phyloP scores from a whole-genome alignment of 2,888 invertebrate species.

The Leptothorax acervorum region DNA sequence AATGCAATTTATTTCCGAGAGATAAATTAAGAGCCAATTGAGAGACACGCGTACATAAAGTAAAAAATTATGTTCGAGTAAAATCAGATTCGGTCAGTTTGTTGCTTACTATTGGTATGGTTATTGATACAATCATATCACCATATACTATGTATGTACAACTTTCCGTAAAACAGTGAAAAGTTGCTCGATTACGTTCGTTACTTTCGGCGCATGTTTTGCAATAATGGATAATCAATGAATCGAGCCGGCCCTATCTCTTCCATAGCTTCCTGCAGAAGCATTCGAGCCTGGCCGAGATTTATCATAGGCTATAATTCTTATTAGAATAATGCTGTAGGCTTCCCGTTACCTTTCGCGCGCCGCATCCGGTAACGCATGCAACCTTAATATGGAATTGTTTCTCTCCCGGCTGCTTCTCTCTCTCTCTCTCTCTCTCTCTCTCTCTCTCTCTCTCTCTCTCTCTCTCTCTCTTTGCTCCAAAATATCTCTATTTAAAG shows the following conservation, averaged over 20 bases:
- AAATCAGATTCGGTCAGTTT: neutral
- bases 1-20: neutral
- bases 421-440: conserved; percentile 29
- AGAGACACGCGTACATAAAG: neutral
- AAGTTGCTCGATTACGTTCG: neutral
- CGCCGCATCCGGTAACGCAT: conserved; percentile 14
- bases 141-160: too few species aligned
- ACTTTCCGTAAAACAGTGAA: neutral
- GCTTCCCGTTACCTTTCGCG: conserved; percentile 24
- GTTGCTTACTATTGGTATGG: neutral
- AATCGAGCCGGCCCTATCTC: conserved; percentile 47
- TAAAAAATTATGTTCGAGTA: neutral
- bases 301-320: conserved; percentile 59
- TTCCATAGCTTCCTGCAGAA: conserved; percentile 40
- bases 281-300: conserved; percentile 30
- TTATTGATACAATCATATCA: neutral
- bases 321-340: conserved; percentile 57
- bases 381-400: conserved; percentile 47
- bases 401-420: conserved; percentile 32
- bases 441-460: conserved; percentile 13
- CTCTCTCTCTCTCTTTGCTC: conserved; percentile 34
- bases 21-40: neutral
- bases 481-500: conserved; percentile 65
- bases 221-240: conserved; percentile 63
- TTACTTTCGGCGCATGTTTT: conserved; percentile 30